Evolutionary conservation across 2,113 vertebrate species (phyloP).

Genomic region (Erythrocercus mccallii): DNA sequence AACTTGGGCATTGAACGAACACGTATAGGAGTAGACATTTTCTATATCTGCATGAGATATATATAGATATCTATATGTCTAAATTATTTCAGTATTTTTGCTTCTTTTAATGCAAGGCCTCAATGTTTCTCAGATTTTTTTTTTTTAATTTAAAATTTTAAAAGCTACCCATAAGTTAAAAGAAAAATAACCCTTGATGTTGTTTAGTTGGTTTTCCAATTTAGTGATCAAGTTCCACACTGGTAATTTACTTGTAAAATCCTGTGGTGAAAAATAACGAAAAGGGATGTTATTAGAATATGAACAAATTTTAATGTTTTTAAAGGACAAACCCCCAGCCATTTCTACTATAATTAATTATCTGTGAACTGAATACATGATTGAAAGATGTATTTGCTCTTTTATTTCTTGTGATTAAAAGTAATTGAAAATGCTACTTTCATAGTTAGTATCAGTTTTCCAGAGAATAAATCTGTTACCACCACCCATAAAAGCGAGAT

Average conservation of each 20-base stretch:
- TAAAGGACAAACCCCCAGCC: background rate
- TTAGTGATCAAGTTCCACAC: background rate
- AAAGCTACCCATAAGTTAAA: background rate
- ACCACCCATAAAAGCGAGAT: background rate
- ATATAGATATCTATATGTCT: background rate
- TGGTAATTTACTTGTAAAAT: background rate
- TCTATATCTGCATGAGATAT: background rate
- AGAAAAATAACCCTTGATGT: background rate
- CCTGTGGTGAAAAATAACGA: background rate
- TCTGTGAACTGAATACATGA: background rate
- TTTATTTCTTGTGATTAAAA: background rate
- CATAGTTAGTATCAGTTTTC: background rate
- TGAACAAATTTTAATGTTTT: background rate
- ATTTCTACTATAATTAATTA: background rate
- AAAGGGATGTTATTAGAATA: background rate
- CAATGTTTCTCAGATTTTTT: background rate
- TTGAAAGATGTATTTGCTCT: background rate
- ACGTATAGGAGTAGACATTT: background rate
- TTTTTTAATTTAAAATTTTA: background rate
- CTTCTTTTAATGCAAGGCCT: background rate
- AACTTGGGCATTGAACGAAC: background rate
- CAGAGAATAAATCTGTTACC: background rate
- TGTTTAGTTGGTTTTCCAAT: background rate
- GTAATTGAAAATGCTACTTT: background rate
- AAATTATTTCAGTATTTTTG: background rate